Evolutionary conservation across 2,113 vertebrate genomes (phyloP).

Genomic region (Sphaerodactylus townsendi): DNA sequence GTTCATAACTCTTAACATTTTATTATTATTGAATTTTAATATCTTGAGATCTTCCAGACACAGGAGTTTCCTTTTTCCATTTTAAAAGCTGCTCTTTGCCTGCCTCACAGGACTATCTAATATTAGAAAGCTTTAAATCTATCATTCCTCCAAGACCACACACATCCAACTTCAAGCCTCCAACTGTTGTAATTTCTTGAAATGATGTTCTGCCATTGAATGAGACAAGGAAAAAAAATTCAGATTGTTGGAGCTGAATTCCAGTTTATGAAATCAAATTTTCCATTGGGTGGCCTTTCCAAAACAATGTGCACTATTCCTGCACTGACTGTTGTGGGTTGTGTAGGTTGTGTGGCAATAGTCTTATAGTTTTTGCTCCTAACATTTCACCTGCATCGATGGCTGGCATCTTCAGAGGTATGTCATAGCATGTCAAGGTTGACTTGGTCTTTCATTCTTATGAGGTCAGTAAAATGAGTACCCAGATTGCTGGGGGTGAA

Average conservation of each 20-base stretch:
- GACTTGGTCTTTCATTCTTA: too few relatives aligned
- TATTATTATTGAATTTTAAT: slow-evolving; percentile 4
- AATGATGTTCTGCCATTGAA: neutral
- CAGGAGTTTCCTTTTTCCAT: neutral
- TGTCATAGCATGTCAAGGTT: too few relatives aligned
- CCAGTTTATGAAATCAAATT: neutral
- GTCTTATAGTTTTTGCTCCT: too few relatives aligned
- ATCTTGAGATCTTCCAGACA: neutral
- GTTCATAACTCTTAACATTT: neutral
- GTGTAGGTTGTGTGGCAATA: too few relatives aligned
- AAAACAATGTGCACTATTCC: neutral
- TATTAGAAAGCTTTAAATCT: neutral
- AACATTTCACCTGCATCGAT: too few relatives aligned
- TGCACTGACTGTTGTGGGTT: too few relatives aligned
- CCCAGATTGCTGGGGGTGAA: too few relatives aligned
- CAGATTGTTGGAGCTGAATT: neutral
- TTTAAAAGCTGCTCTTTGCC: slow-evolving; percentile 5
- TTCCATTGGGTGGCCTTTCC: neutral
- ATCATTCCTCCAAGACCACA: neutral
- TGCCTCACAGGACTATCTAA: neutral
- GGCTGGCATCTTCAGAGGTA: too few relatives aligned
- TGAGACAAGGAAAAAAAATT: neutral
- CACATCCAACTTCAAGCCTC: neutral
- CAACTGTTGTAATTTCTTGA: neutral
- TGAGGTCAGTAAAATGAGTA: too few relatives aligned